A percentile compares a stretch with the other conserved stretches of the same genome.
phyloP scores from a whole-genome alignment of 1,140 invertebrate genomes.

The Glossosoma conforme region DNA sequence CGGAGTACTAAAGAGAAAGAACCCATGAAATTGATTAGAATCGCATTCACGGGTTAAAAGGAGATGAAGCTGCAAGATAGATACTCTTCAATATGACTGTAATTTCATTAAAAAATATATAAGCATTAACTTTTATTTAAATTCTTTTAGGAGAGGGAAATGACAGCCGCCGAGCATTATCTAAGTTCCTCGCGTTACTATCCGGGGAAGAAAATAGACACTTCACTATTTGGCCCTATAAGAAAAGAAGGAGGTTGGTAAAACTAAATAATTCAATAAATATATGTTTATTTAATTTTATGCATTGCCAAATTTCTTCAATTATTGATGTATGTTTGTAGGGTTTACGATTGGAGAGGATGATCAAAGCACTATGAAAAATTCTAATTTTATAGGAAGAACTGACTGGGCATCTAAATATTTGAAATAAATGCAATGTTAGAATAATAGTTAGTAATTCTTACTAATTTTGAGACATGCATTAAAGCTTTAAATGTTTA shows the following conservation, averaged over 20 bases:
- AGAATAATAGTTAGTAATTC: too few species aligned
- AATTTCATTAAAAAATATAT: neutral
- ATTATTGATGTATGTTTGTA: conserved; percentile 4
- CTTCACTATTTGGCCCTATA: conserved; percentile 28
- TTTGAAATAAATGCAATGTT: conserved; percentile 29
- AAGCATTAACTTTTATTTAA: conserved; percentile 2
- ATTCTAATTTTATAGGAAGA: conserved; percentile 21
- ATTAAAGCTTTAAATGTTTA: too few species aligned
- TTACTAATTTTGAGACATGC: too few species aligned
- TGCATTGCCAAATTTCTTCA: neutral
- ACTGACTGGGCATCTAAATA: conserved; percentile 31
- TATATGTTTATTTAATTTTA: conserved; percentile 7
- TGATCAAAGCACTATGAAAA: conserved; percentile 17
- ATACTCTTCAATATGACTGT: neutral
- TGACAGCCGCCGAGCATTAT: conserved; percentile 26
- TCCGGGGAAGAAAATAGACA: conserved; percentile 28
- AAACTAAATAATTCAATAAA: conserved; percentile 3
- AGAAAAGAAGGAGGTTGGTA: conserved; percentile 22
- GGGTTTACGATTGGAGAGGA: conserved; percentile 28
- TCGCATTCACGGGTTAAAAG: too few species aligned
- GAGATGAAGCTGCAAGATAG: too few species aligned
- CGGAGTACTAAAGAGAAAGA: too few species aligned
- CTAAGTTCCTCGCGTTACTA: conserved; percentile 28
- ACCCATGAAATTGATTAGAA: too few species aligned
- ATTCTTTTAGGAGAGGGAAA: conserved; percentile 27